These are phyloP conservation scores for Genyomyrus donnyi DNA, from an alignment of 2,113 vertebrate species.

Conservation along the genomic window DNA sequence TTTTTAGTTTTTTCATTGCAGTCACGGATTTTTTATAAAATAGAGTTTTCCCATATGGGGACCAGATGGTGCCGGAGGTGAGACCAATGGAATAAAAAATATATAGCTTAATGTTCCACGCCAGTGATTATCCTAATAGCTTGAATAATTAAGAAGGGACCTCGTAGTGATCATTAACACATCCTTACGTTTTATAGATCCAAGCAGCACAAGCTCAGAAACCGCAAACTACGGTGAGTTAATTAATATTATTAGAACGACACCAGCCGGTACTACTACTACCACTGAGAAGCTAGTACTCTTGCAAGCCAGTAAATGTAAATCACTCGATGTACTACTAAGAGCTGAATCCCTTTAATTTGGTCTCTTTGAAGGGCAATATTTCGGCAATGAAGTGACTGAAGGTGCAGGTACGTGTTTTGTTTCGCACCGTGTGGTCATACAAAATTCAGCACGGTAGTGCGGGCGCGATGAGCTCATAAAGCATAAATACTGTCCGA, in stretches of 20 bases:
- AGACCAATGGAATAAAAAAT: neutral
- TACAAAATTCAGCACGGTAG: neutral
- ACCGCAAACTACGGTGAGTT: conserved; percentile 40
- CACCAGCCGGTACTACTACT: neutral
- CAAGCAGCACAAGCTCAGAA: conserved; percentile 54
- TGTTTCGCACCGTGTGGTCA: neutral
- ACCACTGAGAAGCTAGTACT: neutral
- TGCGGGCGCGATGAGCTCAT: neutral
- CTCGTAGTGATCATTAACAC: neutral
- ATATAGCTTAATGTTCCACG: neutral
- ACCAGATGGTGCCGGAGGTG: conserved; percentile 39
- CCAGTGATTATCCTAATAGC: neutral
- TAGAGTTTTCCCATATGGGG: too few species aligned
- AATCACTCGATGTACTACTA: neutral
- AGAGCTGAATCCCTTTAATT: neutral
- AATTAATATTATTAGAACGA: neutral
- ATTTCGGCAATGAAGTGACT: conserved; percentile 41
- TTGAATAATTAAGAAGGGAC: neutral
- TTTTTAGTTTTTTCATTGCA: too few species aligned
- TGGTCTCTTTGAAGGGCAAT: conserved; percentile 32
- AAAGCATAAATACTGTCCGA: neutral
- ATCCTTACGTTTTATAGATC: conserved; percentile 32
- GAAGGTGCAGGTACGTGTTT: conserved; percentile 37
- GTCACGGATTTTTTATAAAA: too few species aligned
- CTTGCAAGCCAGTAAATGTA: neutral